Evolutionary conservation across 2,113 vertebrate species (phyloP).

Genomic region (Galbula dea): DNA sequence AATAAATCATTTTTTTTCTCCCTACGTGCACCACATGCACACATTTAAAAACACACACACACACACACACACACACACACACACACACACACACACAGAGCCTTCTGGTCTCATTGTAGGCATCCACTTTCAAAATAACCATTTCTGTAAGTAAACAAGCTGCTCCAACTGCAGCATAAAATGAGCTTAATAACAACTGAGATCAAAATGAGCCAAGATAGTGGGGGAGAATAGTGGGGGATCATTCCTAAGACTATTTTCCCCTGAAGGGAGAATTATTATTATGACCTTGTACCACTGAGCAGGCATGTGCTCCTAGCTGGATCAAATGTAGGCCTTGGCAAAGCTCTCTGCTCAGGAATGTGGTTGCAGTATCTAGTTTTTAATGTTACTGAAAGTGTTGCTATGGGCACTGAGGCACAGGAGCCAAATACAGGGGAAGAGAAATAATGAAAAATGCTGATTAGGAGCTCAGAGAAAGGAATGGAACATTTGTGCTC

Average conservation of each 20-base stretch:
- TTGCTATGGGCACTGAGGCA: slow-evolving; percentile 65
- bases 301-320: slow-evolving; percentile 15
- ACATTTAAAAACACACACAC: background rate
- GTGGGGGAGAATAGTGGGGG: slow-evolving; percentile 22
- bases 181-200: slow-evolving; percentile 37
- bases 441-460: slow-evolving; percentile 75
- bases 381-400: slow-evolving; percentile 48
- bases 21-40: background rate
- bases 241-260: slow-evolving; percentile 56
- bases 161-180: background rate
- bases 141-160: slow-evolving; percentile 37
- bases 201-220: slow-evolving; percentile 59
- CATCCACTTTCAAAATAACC: background rate
- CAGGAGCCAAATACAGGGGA: slow-evolving; percentile 59
- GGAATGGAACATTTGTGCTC: slow-evolving; percentile 71
- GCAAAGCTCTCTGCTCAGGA: slow-evolving; percentile 20
- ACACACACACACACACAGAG: background rate
- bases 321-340: slow-evolving; percentile 44
- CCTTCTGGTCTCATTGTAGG: background rate
- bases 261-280: slow-evolving; percentile 55
- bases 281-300: slow-evolving; percentile 40
- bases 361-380: background rate
- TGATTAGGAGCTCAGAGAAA: slow-evolving; percentile 73
- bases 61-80: background rate
- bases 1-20: slow-evolving; percentile 27